Evolutionary conservation across 1,140 invertebrate genomes (phyloP), one percentile per base, ranked within the genome.

Genomic region (Habropoda laboriosa): DNA sequence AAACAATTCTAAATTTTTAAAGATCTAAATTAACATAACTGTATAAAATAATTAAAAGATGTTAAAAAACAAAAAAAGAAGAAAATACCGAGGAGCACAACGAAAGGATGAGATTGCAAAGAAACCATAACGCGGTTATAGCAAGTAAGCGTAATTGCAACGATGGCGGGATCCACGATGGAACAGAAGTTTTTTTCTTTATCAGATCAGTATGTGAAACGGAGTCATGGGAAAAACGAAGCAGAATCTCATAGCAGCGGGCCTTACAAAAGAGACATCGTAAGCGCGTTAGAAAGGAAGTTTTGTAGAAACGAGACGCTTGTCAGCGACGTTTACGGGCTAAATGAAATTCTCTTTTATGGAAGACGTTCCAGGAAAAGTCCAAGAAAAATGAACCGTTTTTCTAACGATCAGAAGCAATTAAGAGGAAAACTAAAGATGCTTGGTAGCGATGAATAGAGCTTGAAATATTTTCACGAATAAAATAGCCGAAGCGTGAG

Each of bases 121-220:
- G 2, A 12, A 47, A 32, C 13, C n/a, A 30, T 6, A 40, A 63
- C 6, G 21, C 0, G 40, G 21, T n/a, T n/a, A n/a, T n/a, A n/a
- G n/a, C n/a, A 16, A 18, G 16, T 24, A 24, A 40, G 21, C 6
- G 18, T 6, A 67, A 49, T 67, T 67, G 42, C 49, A 57, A 57
- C 55, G 30, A 67, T 67, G 64, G 49, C 45, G 45, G 35, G 64
- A 66, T 45, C 18, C 27, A 6, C 2, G 12, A 49, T 32, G 42
- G 18, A 47, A 47, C 42, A 45, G 27, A 35, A 55, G n/a, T 40
- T 40, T 55, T 55, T 70, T 51, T 68, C 53, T 51, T 40, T 70
- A 68, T 68, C 47, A 53, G 66, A 68, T 68, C 32, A 27, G 7
- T 53, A 5, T 32, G 66, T 68, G 66, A 55, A 70, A 55, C 35